Evolutionary conservation across 2,797 vertebrate genomes (phyloP).

Genomic region (Hoplostethus atlanticus): DNA sequence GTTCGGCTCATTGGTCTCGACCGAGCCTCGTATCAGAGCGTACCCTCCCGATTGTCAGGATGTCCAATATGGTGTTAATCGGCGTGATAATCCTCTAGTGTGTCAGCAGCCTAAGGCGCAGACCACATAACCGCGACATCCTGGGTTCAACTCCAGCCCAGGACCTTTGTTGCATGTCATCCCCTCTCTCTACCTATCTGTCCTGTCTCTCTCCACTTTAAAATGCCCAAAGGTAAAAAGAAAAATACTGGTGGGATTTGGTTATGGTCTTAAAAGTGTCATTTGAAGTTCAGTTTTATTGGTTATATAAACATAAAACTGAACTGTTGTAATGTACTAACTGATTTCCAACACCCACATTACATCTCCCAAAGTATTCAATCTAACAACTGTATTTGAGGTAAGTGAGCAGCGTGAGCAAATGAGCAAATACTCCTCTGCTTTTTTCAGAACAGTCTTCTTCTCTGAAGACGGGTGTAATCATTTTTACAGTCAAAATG

Average conservation of each 20-base stretch:
- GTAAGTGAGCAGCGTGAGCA: conserved; percentile 8
- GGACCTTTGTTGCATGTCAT: too few relatives aligned
- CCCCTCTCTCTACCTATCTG: too few relatives aligned
- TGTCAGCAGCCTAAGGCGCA: not conserved
- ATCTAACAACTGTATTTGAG: conserved; percentile 14
- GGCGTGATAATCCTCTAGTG: too few relatives aligned
- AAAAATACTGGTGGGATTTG: not conserved
- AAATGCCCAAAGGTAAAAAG: not conserved
- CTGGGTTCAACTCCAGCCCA: too few relatives aligned
- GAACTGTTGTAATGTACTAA: not conserved
- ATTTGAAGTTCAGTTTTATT: conserved; percentile 5
- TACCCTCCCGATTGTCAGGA: too few relatives aligned
- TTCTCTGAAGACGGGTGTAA: conserved; percentile 20
- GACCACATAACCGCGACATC: too few relatives aligned
- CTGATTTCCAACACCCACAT: conserved; percentile 13
- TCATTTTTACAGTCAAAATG: conserved; percentile 26
- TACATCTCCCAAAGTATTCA: conserved; percentile 1
- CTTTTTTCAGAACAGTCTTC: conserved; percentile 19
- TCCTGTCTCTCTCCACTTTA: too few relatives aligned
- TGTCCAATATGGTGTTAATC: too few relatives aligned
- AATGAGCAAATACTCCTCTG: conserved; percentile 25
- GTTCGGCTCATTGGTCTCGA: too few relatives aligned
- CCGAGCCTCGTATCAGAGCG: too few relatives aligned
- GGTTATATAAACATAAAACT: conserved; percentile 5
- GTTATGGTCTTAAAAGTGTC: not conserved